A percentile compares a stretch with the other conserved stretches of the same genome.
Evolutionary conservation across 2,888 invertebrate genomes (phyloP).

Genomic region (Eristalis pertinax): DNA sequence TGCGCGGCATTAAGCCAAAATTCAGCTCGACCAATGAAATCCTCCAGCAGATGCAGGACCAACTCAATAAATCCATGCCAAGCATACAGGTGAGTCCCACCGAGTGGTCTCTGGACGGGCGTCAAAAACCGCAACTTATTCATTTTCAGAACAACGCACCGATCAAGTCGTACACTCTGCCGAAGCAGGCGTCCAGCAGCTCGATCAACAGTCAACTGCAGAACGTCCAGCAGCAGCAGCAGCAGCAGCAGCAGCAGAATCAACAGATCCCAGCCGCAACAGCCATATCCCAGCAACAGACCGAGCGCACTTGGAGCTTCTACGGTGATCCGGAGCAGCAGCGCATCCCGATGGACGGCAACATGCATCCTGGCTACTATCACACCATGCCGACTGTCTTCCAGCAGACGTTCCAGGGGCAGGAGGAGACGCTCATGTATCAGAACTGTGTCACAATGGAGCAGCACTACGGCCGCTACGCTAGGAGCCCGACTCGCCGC

Average conservation of each 20-base stretch:
- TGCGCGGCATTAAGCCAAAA: slow-evolving; percentile 93
- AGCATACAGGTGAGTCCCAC: slow-evolving; percentile 74
- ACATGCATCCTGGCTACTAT: slow-evolving; percentile 78
- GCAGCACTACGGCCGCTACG: slow-evolving; percentile 80
- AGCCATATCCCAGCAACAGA: slow-evolving; percentile 79
- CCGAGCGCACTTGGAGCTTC: slow-evolving; percentile 80
- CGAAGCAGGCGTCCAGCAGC: slow-evolving; percentile 77
- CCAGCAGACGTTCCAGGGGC: slow-evolving; percentile 80
- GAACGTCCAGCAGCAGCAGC: slow-evolving; percentile 79
- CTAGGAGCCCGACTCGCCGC: slow-evolving; percentile 81
- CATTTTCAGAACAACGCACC: slow-evolving; percentile 71
- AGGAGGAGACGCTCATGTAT: slow-evolving; percentile 79
- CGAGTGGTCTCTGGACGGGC: neutral
- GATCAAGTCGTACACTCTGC: slow-evolving; percentile 79
- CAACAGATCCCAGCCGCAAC: slow-evolving; percentile 75
- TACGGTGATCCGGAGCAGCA: slow-evolving; percentile 79
- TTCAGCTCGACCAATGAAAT: slow-evolving; percentile 91
- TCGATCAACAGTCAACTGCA: slow-evolving; percentile 76
- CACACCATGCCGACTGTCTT: slow-evolving; percentile 80
- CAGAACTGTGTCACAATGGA: slow-evolving; percentile 80
- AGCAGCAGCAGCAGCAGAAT: slow-evolving; percentile 78
- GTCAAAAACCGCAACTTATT: neutral
- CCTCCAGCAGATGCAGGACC: slow-evolving; percentile 90
- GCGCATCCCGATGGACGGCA: slow-evolving; percentile 77
- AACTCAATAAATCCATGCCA: slow-evolving; percentile 82